Evolutionary conservation across 2,113 vertebrate genomes (phyloP).

Genomic region (Neopipo cinnamomea): DNA sequence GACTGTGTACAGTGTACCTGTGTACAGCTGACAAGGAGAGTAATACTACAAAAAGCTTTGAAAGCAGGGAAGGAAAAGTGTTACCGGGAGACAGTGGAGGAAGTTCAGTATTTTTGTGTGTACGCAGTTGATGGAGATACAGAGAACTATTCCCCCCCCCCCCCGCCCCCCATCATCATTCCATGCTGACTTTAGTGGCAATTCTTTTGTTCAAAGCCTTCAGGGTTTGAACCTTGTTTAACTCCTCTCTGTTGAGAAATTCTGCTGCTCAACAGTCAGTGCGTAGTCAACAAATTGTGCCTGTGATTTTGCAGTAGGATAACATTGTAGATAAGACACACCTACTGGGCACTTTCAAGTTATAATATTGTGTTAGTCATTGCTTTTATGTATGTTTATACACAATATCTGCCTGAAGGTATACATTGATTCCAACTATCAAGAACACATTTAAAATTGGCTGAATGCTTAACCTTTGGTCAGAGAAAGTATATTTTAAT

Average conservation of each 20-base stretch:
- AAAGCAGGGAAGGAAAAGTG: background rate
- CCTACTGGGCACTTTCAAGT: conserved; percentile 63
- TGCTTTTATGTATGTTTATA: conserved; percentile 56
- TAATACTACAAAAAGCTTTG: background rate
- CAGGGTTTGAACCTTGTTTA: conserved; percentile 18
- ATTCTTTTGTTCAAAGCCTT: background rate
- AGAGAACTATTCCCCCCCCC: background rate
- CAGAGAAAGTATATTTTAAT: background rate
- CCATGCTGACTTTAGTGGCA: background rate
- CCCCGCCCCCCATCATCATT: background rate
- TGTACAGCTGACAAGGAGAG: background rate
- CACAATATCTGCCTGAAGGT: background rate
- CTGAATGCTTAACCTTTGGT: conserved; percentile 45
- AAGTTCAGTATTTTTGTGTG: background rate
- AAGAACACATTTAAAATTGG: conserved; percentile 18
- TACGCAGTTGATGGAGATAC: background rate
- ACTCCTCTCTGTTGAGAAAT: conserved; percentile 31
- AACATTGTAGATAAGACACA: conserved; percentile 62
- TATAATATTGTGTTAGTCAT: conserved; percentile 53
- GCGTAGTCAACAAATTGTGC: conserved; percentile 50
- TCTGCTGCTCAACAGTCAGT: background rate
- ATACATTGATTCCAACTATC: conserved; percentile 31
- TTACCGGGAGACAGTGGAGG: background rate
- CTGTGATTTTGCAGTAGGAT: conserved; percentile 44
- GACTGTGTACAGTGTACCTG: too few relatives aligned